Conservation (phyloP, 2,888 invertebrate genomes). For the Drosophila bunnanda region DNA sequence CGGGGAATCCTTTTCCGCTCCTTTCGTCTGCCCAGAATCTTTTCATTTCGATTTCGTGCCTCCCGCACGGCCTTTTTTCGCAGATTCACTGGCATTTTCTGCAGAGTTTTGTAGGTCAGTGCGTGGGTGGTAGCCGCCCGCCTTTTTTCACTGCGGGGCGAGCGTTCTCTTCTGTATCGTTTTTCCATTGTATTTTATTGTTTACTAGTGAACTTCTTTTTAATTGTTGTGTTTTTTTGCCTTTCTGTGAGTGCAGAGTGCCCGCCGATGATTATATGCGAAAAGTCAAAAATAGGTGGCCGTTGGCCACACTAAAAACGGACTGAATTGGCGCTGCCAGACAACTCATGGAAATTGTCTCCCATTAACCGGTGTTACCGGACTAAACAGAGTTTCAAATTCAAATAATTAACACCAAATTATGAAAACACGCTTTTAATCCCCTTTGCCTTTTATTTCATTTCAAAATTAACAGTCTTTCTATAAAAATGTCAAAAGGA, state of each 20-base stretch:
- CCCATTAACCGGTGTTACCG: neutral
- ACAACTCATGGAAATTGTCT: neutral
- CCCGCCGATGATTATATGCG: too few relatives aligned
- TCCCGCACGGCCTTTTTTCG: conserved; percentile 68
- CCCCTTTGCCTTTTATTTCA: neutral
- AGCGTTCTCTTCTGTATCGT: neutral
- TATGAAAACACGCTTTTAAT: neutral
- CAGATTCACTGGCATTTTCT: conserved; percentile 68
- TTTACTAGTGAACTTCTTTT: neutral
- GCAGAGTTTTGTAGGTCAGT: conserved; percentile 29
- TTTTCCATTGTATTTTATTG: neutral
- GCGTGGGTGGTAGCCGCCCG: neutral
- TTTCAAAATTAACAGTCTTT: neutral
- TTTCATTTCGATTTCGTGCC: conserved; percentile 61
- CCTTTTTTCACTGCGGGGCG: neutral
- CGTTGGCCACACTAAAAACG: neutral
- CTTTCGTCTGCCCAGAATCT: conserved; percentile 32
- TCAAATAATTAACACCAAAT: neutral
- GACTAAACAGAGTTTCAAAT: neutral
- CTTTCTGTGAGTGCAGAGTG: neutral
- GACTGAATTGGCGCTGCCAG: neutral
- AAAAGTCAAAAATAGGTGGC: neutral
- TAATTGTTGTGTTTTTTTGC: neutral
- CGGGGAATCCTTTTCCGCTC: conserved; percentile 17
- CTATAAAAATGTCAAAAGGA: conserved; percentile 53